phyloP scores from a whole-genome alignment of 2,113 vertebrate species.

The Coptodon rendalli region DNA sequence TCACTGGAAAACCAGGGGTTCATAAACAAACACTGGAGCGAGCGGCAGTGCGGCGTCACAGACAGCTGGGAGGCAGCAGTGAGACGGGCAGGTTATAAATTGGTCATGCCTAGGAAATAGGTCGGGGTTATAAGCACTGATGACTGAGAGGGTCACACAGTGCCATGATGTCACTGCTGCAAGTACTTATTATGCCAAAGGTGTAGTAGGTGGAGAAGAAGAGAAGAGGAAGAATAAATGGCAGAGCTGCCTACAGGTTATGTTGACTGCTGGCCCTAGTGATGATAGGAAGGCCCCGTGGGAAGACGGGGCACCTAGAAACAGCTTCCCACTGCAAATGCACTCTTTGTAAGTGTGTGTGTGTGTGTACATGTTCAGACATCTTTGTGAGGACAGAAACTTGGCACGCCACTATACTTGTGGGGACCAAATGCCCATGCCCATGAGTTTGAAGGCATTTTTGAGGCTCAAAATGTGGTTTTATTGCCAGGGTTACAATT shows the following conservation, averaged over 20 bases:
- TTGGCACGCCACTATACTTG: background rate
- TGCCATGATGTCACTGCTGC: background rate
- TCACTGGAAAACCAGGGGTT: constrained; percentile 23
- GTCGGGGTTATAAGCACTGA: background rate
- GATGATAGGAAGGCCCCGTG: constrained; percentile 26
- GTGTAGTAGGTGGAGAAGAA: constrained; percentile 9
- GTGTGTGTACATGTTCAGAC: background rate
- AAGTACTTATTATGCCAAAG: constrained; percentile 45
- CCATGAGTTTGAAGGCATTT: background rate
- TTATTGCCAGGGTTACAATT: background rate
- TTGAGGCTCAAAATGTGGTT: background rate
- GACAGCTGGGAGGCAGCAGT: background rate
- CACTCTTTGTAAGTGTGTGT: background rate
- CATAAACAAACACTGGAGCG: constrained; percentile 40
- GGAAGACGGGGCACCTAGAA: background rate
- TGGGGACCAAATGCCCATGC: background rate
- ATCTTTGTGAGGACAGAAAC: background rate
- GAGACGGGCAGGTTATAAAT: constrained; percentile 23
- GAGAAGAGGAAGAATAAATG: background rate
- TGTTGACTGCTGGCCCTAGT: constrained; percentile 48
- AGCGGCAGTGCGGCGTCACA: background rate
- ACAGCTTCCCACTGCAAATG: background rate
- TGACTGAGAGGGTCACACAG: constrained; percentile 18
- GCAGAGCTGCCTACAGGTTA: constrained; percentile 23
- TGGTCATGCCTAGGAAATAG: background rate